Base-by-base conservation (phyloP, 1,140 invertebrate species). In the Episyrphus balteatus region DNA sequence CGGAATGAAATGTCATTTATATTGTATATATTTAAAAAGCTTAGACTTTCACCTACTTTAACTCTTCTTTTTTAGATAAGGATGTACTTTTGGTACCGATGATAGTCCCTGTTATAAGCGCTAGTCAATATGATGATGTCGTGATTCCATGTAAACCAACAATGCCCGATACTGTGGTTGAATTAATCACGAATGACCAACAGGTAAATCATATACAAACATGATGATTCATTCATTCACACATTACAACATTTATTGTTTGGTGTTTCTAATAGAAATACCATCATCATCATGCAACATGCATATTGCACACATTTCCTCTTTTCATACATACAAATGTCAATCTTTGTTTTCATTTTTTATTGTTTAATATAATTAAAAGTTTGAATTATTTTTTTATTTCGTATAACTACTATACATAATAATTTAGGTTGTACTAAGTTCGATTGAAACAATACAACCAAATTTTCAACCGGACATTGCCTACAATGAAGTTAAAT, bases 101-200 rank as follows among this genome's bases (percentile, higher is more conserved):
- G 46, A 62, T 56, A 18, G 50, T 8, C 34, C 58, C 62, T 17
- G 51, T 72, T 13, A 56, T 78, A 17, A 54, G 53, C 34, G 69
- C 65, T 3, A 58, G 57, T 32, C 66, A 69, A 44, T 71, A 71
- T 48, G 59, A 57, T 31, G 66, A 70, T 40, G 62, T 73, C 12
- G 55, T 75, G 13, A 74, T 84, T 53, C 80, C 80, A 51, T 86
- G 83, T 70, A 76, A 77, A 55, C 81, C 82, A 41, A 77, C 82
- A 30, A 77, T 77, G 36, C 81, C 81, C 11, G 71, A 80, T 53
- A 70, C 79, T 26, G 66, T 73, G 34, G 76, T 85, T 5, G 52
- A 68, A 38, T 67, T 84, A 33, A 51, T 55, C 13, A 62, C 70
- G 56, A 69, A 70, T 34, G 58, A 56, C 43, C 59, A 66, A 17